Evolutionary conservation across 64 coral and sea anemone species (phyloP), one percentile per base, ranked within the genome.

Genomic region (Montipora capricornis): DNA sequence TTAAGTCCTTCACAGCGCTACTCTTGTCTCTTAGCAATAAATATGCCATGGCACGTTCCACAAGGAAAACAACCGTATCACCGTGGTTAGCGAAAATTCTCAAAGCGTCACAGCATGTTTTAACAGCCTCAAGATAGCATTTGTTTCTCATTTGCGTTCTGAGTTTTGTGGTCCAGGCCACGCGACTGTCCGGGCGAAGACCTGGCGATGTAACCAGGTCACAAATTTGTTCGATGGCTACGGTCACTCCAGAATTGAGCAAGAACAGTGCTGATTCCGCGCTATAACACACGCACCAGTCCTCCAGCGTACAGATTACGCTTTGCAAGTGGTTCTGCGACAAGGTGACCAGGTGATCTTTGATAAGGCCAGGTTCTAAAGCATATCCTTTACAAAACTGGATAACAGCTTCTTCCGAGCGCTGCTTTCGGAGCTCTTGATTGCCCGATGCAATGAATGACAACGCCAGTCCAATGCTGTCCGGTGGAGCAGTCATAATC

Each of bases 181-280:
- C 95, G 24, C 66, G 88, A 19, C 90, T 93, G 47, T 87, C 46
- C 4, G 95, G 95, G 6, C 71, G 82, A 20, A 96, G 69, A 12
- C 84, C 88, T 6, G 81, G 73, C 37, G 91, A 81, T 20, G 92
- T 93, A 16, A 96, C 78, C 8, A 92, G 90, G 37, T 96, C 92
- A 64, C 95, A 96, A 51, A 96, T 92, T 88, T 96, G 80, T 10
- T 94, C 95, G 20, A 94, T 47, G 19, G 92, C 78, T 9, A 96
- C 52, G 9, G 87, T 73, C 29, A 96, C 78, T 22, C 73, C 88
- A 64, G 85, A 96, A n/a, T 83, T 77, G 1, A 71, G 15, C 74
- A 96, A 81, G 24, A 75, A 68, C 49, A 70, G 16, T 37, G 17
- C 74, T 1, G 95, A 89, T 15, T 96, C 89, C 12, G 68, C 75